A percentile compares a stretch with the other conserved stretches of the same genome.
Conservation (phyloP, 2,113 vertebrate species). For the Athene noctua region DNA sequence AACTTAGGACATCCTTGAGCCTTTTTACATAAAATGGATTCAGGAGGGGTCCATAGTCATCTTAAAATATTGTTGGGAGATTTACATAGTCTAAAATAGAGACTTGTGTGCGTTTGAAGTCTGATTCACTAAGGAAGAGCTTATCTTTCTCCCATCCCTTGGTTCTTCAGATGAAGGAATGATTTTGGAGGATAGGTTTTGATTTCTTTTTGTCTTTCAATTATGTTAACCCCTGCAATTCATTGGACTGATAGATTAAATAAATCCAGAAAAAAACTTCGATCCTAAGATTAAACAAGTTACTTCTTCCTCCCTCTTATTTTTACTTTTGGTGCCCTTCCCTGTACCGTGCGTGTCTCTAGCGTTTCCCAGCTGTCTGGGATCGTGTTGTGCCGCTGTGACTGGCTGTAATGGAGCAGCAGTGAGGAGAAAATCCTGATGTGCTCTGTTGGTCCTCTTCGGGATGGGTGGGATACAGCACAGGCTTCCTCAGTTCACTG, state of each 20-base stretch:
- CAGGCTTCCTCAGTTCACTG: rapidly evolving
- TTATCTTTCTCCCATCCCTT: not conserved
- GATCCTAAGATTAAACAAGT: not conserved
- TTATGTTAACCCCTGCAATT: not conserved
- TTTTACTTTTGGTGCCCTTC: not conserved
- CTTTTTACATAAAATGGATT: rapidly evolving
- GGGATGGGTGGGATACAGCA: not conserved
- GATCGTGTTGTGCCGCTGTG: rapidly evolving
- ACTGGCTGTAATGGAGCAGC: not conserved
- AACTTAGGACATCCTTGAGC: not conserved
- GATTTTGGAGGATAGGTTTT: not conserved
- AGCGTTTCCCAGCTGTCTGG: not conserved
- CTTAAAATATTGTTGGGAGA: not conserved
- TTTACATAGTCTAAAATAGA: not conserved
- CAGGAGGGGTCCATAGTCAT: not conserved
- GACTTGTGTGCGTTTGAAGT: not conserved
- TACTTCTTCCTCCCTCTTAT: not conserved
- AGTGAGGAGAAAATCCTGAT: not conserved
- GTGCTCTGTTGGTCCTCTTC: not conserved
- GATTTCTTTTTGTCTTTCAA: not conserved
- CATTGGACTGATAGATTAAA: not conserved
- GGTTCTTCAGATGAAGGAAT: not conserved
- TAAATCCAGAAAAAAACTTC: not conserved
- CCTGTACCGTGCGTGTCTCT: rapidly evolving
- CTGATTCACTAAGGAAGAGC: not conserved